Evolutionary conservation across 2,888 invertebrate species (phyloP), one percentile per base, ranked within the genome.

Genomic region (Drosophila cognata): DNA sequence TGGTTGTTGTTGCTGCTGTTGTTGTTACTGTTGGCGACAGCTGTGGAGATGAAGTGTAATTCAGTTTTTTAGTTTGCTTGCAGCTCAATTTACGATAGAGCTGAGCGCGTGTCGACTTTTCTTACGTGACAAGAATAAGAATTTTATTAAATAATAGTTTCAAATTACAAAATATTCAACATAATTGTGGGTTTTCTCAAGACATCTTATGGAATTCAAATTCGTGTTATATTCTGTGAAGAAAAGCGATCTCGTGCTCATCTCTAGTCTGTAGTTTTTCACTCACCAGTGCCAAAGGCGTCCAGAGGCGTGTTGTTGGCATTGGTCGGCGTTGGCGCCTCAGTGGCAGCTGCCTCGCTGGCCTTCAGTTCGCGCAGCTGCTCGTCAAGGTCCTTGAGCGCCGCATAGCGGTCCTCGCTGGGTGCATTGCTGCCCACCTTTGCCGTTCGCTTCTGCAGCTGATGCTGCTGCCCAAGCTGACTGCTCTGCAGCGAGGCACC

Each of bases 331-430:
- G 89, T 83, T 43, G 88, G 75, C 41, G 72, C 84, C 55, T 80
- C 90, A 38, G 89, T 71, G 51, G 84, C 81, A 13, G 85, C 89
- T 13, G 88, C 79, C 48, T 91, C 91, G 67, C 82, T 91, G 68
- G 92, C 92, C 90, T 93, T 93, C 70, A 91, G 91, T 64, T 93
- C 93, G 88, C 96, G 95, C 86, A 96, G 93, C 88, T 96, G 96
- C 92, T 95, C 94, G 92, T 99, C 98, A 90, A 99, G 95, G 94
- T 98, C 98, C 93, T 98, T 98, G 71, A 99, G 95, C 59, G 99
- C 98, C 80, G 99, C 98, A 94, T 99, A 99, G 83, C 97, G 96
- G 94, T 99, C 99, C 94, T 96, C 97, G 91, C 95, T 92, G 79
- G 93, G 93, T 65, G 92, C 88, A 73, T 70, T 71, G 67, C 48